Evolutionary conservation across 2,113 vertebrate species (phyloP).

Genomic region (Aegotheles bennettii): DNA sequence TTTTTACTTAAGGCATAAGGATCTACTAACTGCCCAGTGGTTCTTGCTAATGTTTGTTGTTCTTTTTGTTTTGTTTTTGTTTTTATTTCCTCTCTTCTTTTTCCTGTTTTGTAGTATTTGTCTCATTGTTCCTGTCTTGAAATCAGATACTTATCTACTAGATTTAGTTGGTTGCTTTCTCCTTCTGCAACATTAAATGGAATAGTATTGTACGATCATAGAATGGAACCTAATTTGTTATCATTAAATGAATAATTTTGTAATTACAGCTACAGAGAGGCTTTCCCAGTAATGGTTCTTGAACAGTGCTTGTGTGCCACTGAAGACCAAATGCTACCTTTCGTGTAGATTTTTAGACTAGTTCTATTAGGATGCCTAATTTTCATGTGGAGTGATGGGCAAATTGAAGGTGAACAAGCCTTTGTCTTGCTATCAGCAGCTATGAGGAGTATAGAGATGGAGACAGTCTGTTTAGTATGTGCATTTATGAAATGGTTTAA

Average conservation of each 20-base stretch:
- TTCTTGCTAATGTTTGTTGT: not conserved
- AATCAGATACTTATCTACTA: not conserved
- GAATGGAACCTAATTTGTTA: not conserved
- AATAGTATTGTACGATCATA: not conserved
- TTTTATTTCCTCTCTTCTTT: too few relatives aligned
- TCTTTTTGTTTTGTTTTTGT: too few relatives aligned
- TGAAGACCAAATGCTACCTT: not conserved
- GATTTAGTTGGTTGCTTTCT: not conserved
- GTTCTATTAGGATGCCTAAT: not conserved
- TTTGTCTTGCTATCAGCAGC: not conserved
- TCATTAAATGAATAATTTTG: not conserved
- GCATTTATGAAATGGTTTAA: not conserved
- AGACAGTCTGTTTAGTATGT: not conserved
- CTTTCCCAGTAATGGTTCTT: not conserved
- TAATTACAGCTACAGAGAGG: not conserved
- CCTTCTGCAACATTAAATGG: not conserved
- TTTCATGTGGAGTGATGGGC: not conserved
- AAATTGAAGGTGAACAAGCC: not conserved
- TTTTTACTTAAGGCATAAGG: not conserved
- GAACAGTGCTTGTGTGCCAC: not conserved
- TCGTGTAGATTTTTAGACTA: not conserved
- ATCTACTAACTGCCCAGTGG: too few relatives aligned
- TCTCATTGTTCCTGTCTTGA: not conserved
- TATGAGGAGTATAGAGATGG: not conserved
- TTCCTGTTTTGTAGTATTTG: not conserved